These are phyloP conservation scores for Morphnarchus princeps DNA, from an alignment of 2,113 vertebrate genomes.

Conservation along the genomic window DNA sequence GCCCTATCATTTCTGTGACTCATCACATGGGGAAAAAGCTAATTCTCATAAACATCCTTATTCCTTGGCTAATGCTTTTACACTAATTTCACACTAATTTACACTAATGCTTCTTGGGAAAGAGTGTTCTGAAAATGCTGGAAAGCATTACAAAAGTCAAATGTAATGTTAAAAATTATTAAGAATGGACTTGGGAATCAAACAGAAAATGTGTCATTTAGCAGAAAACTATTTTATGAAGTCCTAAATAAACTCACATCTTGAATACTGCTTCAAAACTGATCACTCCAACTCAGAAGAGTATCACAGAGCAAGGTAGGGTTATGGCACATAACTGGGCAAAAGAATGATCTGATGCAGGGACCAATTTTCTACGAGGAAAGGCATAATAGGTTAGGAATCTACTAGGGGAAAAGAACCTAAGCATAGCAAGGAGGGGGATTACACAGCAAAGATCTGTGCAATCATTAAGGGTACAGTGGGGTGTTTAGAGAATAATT, in stretches of 20 bases:
- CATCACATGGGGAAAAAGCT: background rate
- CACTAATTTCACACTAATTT: background rate
- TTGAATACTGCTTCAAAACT: background rate
- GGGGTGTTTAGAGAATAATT: background rate
- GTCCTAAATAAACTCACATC: background rate
- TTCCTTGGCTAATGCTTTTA: background rate
- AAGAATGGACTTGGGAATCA: background rate
- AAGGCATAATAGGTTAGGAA: background rate
- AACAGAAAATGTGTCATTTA: background rate
- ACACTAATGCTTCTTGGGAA: background rate
- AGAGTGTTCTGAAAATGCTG: background rate
- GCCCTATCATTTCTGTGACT: background rate
- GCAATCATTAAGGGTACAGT: background rate
- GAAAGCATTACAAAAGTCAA: background rate
- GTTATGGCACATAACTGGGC: background rate
- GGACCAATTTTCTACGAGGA: background rate
- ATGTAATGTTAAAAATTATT: background rate
- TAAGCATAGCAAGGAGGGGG: background rate
- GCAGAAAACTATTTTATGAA: background rate
- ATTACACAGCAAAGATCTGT: background rate
- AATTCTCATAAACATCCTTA: background rate
- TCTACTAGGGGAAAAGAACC: background rate
- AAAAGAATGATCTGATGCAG: background rate
- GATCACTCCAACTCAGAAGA: background rate
- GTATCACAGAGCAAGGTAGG: fast-evolving